These are phyloP conservation scores for Sciurus niger DNA, from an alignment of 2,113 vertebrate species.

Conservation along the genomic window DNA sequence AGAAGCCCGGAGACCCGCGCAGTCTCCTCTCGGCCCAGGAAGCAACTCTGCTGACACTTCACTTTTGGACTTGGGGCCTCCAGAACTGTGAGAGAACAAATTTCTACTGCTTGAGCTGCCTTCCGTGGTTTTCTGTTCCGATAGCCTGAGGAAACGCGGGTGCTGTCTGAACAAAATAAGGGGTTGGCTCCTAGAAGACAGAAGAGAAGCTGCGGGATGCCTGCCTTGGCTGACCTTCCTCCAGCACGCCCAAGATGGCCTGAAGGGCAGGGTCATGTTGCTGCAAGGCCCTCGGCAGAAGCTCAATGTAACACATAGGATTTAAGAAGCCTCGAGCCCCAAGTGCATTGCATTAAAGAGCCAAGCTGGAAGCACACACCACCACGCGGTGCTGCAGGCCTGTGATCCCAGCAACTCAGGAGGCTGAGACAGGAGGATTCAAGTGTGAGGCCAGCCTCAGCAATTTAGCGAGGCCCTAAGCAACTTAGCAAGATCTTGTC, in stretches of 20 bases:
- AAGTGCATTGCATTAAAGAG: too few species aligned
- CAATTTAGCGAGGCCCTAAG: neutral
- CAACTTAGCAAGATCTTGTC: neutral
- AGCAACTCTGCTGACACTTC: neutral
- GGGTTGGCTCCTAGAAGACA: neutral
- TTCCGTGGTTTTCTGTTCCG: fast-evolving
- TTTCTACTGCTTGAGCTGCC: neutral
- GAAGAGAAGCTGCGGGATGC: fast-evolving
- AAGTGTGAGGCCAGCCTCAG: too few species aligned
- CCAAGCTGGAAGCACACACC: neutral
- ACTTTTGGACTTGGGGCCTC: neutral
- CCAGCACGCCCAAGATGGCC: fast-evolving
- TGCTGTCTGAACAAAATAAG: neutral
- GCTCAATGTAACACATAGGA: fast-evolving
- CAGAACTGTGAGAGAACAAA: too few species aligned
- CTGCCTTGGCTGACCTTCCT: neutral
- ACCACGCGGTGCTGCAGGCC: neutral
- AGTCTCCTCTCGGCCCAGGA: neutral
- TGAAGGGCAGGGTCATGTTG: fast-evolving
- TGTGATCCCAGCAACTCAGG: neutral
- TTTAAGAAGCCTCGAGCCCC: too few species aligned
- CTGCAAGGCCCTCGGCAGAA: neutral
- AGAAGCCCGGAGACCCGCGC: too few species aligned
- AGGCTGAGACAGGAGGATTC: neutral
- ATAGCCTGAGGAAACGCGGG: neutral